These are phyloP conservation scores for Yponomeuta malinellus DNA, from an alignment of 2,888 invertebrate species.

Conservation along the genomic window DNA sequence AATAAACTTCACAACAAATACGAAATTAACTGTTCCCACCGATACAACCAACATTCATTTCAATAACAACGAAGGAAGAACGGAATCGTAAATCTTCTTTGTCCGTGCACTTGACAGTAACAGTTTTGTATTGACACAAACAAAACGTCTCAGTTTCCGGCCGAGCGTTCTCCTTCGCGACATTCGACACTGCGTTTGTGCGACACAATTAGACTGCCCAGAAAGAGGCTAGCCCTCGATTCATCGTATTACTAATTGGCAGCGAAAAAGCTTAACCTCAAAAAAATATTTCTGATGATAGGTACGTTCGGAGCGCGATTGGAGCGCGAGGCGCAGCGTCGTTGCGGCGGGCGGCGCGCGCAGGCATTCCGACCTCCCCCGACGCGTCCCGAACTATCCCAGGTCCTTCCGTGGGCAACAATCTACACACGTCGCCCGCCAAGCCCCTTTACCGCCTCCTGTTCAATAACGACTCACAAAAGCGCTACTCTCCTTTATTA, in stretches of 20 bases:
- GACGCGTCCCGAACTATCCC: conserved; percentile 41
- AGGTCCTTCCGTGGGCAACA: conserved; percentile 27
- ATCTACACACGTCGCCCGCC: neutral
- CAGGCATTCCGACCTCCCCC: conserved; percentile 32
- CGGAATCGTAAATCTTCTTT: conserved; percentile 58
- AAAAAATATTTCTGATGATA: conserved; percentile 65
- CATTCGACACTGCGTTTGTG: conserved; percentile 60
- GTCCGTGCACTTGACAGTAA: conserved; percentile 73
- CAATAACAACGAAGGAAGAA: neutral
- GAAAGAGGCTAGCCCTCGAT: conserved; percentile 39
- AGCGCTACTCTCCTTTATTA: neutral
- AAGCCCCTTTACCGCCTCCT: neutral
- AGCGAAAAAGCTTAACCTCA: conserved; percentile 64
- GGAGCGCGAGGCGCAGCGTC: conserved; percentile 48
- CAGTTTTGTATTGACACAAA: conserved; percentile 75
- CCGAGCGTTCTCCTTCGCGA: conserved; percentile 67
- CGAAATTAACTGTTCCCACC: neutral
- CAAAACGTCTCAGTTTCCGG: conserved; percentile 69
- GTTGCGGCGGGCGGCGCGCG: conserved; percentile 32
- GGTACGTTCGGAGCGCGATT: conserved; percentile 63
- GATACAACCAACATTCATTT: neutral
- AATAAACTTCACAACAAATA: conserved; percentile 39
- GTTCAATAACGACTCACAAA: neutral
- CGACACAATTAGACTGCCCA: conserved; percentile 37
- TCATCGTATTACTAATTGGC: conserved; percentile 42